phyloP scores from a whole-genome alignment of 1,140 invertebrate genomes.

The Drosophila yakuba region DNA sequence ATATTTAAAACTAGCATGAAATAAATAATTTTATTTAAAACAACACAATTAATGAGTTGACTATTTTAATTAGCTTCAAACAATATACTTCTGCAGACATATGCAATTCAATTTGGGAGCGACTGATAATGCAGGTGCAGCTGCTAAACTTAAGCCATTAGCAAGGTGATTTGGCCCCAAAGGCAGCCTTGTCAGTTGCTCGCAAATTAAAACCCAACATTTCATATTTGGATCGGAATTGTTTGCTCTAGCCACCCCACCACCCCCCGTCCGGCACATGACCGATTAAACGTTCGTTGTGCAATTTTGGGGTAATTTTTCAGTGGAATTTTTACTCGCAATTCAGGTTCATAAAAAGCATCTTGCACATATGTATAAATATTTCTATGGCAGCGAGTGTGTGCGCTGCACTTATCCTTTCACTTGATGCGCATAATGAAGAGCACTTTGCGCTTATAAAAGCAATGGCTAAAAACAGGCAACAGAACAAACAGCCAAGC shows the following conservation, averaged over 20 bases:
- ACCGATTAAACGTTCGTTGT: slow-evolving; percentile 3
- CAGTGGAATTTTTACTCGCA: slow-evolving; percentile 38
- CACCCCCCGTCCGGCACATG: not conserved
- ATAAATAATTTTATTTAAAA: too few relatives aligned
- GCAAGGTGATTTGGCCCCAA: not conserved
- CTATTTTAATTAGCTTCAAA: not conserved
- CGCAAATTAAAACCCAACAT: slow-evolving; percentile 16
- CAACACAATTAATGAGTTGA: not conserved
- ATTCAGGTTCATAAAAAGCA: slow-evolving; percentile 62
- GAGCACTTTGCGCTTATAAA: slow-evolving; percentile 83
- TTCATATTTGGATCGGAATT: slow-evolving; percentile 14
- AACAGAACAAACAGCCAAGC: slow-evolving; percentile 57
- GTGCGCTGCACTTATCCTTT: slow-evolving; percentile 68
- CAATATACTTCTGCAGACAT: not conserved
- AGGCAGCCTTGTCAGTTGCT: not conserved
- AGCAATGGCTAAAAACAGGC: slow-evolving; percentile 75
- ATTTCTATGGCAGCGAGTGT: slow-evolving; percentile 26
- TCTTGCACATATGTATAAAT: slow-evolving; percentile 29
- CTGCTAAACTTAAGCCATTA: slow-evolving; percentile 3
- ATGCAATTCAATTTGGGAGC: not conserved
- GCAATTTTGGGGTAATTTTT: slow-evolving; percentile 61
- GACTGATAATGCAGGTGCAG: not conserved
- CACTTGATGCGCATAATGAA: slow-evolving; percentile 83
- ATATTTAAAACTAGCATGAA: too few relatives aligned
- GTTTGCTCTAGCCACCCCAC: not conserved